phyloP scores from a whole-genome alignment of 1,140 invertebrate genomes.

The Gonatopus flavifemur region DNA sequence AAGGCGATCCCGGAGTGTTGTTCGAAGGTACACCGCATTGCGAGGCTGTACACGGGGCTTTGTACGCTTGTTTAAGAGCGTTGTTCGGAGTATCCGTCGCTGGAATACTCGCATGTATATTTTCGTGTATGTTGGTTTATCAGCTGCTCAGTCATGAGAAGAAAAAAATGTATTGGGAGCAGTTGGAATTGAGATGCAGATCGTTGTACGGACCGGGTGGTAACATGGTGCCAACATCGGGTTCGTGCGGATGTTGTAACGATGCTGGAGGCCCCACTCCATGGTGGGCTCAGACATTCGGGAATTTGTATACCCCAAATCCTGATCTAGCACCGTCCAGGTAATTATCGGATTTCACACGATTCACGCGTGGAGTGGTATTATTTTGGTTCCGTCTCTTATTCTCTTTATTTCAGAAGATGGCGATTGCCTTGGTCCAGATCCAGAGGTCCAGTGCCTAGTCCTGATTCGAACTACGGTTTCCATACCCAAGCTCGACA shows the following conservation, averaged over 20 bases:
- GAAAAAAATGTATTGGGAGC: conserved; percentile 93
- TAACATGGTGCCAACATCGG: conserved; percentile 53
- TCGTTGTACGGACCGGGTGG: conserved; percentile 70
- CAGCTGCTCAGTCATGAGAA: conserved; percentile 86
- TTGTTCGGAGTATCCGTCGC: conserved; percentile 87
- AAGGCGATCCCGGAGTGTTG: conserved; percentile 57
- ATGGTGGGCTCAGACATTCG: conserved; percentile 59
- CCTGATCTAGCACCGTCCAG: conserved; percentile 61
- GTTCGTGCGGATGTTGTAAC: conserved; percentile 72
- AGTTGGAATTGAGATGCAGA: conserved; percentile 79
- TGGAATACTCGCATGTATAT: conserved; percentile 86
- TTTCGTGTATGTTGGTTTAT: conserved; percentile 89
- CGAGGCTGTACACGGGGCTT: conserved; percentile 81
- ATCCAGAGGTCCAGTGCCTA: conserved; percentile 54
- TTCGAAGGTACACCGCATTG: conserved; percentile 85
- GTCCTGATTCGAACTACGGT: conserved; percentile 69
- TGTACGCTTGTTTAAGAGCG: conserved; percentile 83
- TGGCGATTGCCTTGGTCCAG: conserved; percentile 55
- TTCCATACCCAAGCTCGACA: conserved; percentile 60
- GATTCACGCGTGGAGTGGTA: too few species aligned
- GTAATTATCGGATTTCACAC: conserved; percentile 22
- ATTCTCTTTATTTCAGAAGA: conserved; percentile 35
- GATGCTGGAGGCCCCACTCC: conserved; percentile 66
- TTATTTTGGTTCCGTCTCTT: too few species aligned
- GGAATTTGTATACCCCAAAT: conserved; percentile 81